Evolutionary conservation across 1,140 invertebrate species (phyloP), one percentile per base, ranked within the genome.

Genomic region (Caenorhabditis latens): DNA sequence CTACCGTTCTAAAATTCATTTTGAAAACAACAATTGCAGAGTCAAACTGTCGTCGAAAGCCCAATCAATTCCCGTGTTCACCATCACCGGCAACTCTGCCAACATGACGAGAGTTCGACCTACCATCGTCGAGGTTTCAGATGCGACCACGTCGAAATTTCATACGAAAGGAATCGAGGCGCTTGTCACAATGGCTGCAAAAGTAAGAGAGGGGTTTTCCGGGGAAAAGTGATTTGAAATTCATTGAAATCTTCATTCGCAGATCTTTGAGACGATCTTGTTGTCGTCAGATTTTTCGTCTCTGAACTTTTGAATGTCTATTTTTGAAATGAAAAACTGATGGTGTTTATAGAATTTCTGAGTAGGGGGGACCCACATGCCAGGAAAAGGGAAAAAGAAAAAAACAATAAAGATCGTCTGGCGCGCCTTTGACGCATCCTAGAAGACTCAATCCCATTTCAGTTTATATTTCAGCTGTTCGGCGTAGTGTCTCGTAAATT

Each of bases 121-220:
- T n/a, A 32, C 71, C 11, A 50, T 46, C 14, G 46, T n/a, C 4
- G 71, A 79, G 19, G n/a, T 79, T 50, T 46, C 13, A 50, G 71
- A 79, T 50, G 71, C 71, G 11, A 79, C 43, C 0, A 79, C 71
- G 0, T 79, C 71, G 40, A 79, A 79, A 50, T 79, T 79, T 50
- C 71, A 79, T 50, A 79, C 71, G 46, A 79, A 79, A 79, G 71
- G 71, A 42, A 79, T 79, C 14, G 71, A 79, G n/a, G 71, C 71
- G 11, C 19, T 79, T 5, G 71, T 79, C 11, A 79, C 71, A 79
- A 79, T 79, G 71, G 71, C 71, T 24, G 71, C 71, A 9, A 79
- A 50, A 42, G 71, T 79, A 3, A 24, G 71, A 32, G 32, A 2
- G 32, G 32, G 2, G 32, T 1, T n/a, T n/a, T n/a, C 32, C 1